phyloP scores from a whole-genome alignment of 2,797 vertebrate species.

The Bovichtus variegatus region DNA sequence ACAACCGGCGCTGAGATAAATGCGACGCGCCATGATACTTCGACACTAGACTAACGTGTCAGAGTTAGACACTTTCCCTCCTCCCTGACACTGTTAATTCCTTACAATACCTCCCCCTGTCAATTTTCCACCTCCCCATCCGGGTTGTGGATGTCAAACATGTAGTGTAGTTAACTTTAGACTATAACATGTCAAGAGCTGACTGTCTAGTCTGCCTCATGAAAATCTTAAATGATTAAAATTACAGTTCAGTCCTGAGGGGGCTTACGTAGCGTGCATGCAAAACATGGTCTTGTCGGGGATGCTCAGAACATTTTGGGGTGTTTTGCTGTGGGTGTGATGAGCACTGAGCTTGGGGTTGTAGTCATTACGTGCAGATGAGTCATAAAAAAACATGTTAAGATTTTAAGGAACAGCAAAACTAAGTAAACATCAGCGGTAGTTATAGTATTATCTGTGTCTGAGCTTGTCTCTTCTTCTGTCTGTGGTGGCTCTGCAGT shows the following conservation, averaged over 20 bases:
- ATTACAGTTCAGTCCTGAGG: not conserved
- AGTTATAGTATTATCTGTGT: not conserved
- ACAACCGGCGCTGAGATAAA: slow-evolving; percentile 18
- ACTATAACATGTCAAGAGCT: slow-evolving; percentile 42
- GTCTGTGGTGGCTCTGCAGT: slow-evolving; percentile 14
- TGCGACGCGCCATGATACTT: slow-evolving; percentile 23
- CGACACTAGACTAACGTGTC: slow-evolving; percentile 22
- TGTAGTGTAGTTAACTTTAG: slow-evolving; percentile 27
- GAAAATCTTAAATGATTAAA: slow-evolving; percentile 26
- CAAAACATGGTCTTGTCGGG: not conserved
- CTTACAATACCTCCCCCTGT: slow-evolving; percentile 32
- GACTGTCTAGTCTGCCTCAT: slow-evolving; percentile 21
- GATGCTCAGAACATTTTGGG: not conserved
- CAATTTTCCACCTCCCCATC: slow-evolving; percentile 41
- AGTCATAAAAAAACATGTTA: not conserved
- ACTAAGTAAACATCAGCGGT: not conserved
- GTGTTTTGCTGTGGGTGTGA: not conserved
- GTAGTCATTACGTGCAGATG: slow-evolving; percentile 6
- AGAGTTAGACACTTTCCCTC: slow-evolving; percentile 41
- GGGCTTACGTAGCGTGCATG: not conserved
- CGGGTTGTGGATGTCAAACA: slow-evolving; percentile 34
- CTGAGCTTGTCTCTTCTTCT: slow-evolving; percentile 15
- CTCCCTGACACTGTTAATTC: slow-evolving; percentile 48
- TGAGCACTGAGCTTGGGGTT: not conserved
- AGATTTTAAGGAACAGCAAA: not conserved